Percentiles rank a stretch among this genome's conserved stretches.
phyloP scores from a whole-genome alignment of 2,797 vertebrate genomes.

The Sebastes jordani region DNA sequence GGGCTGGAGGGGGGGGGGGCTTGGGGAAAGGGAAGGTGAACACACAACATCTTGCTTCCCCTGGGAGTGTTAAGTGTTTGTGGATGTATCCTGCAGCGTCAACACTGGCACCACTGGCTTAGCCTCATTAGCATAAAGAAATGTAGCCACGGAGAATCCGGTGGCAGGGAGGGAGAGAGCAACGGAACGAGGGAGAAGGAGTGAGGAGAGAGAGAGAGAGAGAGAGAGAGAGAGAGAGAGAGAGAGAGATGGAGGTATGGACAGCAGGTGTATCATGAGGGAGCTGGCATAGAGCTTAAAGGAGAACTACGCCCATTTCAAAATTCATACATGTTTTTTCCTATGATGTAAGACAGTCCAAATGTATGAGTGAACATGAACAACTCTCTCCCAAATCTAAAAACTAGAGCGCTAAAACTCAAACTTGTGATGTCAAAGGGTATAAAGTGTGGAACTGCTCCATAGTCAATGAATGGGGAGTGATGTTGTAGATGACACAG shows the following conservation, averaged over 20 bases:
- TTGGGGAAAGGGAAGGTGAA: background rate
- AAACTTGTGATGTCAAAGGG: too few species aligned
- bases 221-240: background rate
- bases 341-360: too few species aligned
- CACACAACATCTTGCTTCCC: constrained; percentile 26
- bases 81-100: constrained; percentile 76
- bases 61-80: constrained; percentile 74
- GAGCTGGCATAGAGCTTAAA: background rate
- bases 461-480: too few species aligned
- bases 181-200: background rate
- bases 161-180: background rate
- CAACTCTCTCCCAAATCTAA: too few species aligned
- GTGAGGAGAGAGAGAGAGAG: background rate
- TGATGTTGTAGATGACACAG: too few species aligned
- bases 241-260: background rate
- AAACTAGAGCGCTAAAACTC: too few species aligned
- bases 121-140: constrained; percentile 76
- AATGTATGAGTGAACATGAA: too few species aligned
- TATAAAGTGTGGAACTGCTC: too few species aligned
- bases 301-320: too few species aligned
- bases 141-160: constrained; percentile 71
- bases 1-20: too few species aligned
- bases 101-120: constrained; percentile 75
- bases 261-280: background rate
- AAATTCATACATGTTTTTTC: background rate